Evolutionary conservation across 2,797 vertebrate species (phyloP), one percentile per base, ranked within the genome.

Genomic region (Acestrorhynchus altus): DNA sequence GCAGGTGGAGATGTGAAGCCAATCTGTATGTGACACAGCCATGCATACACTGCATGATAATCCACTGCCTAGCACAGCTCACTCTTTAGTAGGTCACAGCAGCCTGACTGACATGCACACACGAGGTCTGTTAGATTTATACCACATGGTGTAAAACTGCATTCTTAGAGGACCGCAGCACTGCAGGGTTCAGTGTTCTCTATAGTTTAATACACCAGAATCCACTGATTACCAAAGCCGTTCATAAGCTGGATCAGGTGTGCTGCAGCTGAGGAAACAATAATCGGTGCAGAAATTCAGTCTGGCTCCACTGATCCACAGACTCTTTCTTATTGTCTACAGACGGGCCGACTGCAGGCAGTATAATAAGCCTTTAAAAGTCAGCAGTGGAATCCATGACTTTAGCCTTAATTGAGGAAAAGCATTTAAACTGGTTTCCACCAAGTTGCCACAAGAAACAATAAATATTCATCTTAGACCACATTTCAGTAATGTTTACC

Each of bases 1-100:
- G 81, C 22, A 83, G 86, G 78, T 70, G 85, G 54, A 24, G 77
- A 81, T 57, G 40, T 77, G 28, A 47, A 40, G 64, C 59, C 26
- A 72, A 1, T 52, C 13, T 60, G 22, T 15, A 35, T n/a, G 40
- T 54, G 12, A 47, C 46, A 66, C 64, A 69, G 18, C 26, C 18
- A 22, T 7, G 20, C 16, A 47, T 8, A 60, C 24, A 24, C 24
- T 28, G 18, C 22, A 35, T 26, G 18, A 63, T 31, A 52, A 35
- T 20, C 28, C 46, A 8, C 22, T 67, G 15, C 8, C 51, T 39
- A 26, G 64, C 16, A 77, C 44, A 26, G 4, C 12, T 69, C 15
- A n/a, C 1, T 18, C 20, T 9, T 57, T 47, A 35, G 16, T 10
- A 57, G 24, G 61, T 54, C 49, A 66, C 16, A 39, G 1, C 6